These are phyloP conservation scores for Mobula birostris DNA, from an alignment of 2,113 vertebrate species.

Conservation along the genomic window DNA sequence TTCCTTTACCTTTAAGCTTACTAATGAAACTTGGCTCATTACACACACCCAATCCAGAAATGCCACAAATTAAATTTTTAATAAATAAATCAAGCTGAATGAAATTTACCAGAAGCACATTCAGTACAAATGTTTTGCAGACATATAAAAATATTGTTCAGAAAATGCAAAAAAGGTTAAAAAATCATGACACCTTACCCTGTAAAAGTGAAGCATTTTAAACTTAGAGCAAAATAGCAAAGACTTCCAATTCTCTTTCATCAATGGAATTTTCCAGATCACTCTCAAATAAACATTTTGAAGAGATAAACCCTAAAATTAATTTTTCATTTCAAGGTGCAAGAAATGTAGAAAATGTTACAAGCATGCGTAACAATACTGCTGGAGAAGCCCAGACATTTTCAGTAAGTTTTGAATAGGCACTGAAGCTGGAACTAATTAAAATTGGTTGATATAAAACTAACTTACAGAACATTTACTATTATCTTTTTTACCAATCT, in stretches of 20 bases:
- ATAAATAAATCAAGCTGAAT: neutral
- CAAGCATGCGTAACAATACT: neutral
- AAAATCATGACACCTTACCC: neutral
- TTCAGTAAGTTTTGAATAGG: neutral
- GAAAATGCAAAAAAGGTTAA: too few relatives aligned
- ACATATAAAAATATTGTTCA: too few relatives aligned
- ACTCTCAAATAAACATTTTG: neutral
- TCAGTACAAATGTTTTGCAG: neutral
- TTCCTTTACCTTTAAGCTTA: too few relatives aligned
- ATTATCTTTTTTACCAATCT: neutral
- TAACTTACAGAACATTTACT: neutral
- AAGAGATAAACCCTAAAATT: neutral
- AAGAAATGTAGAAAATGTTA: neutral
- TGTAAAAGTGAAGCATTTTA: neutral
- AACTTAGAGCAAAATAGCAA: neutral
- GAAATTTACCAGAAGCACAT: neutral
- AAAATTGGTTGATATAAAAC: neutral
- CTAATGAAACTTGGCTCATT: too few relatives aligned
- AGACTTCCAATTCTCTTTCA: neutral
- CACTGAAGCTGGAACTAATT: neutral
- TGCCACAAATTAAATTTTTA: too few relatives aligned
- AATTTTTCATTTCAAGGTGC: neutral
- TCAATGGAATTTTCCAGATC: neutral
- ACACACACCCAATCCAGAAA: too few relatives aligned
- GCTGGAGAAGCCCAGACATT: neutral